phyloP scores from a whole-genome alignment of 2,113 vertebrate genomes.

The Chamaea fasciata region DNA sequence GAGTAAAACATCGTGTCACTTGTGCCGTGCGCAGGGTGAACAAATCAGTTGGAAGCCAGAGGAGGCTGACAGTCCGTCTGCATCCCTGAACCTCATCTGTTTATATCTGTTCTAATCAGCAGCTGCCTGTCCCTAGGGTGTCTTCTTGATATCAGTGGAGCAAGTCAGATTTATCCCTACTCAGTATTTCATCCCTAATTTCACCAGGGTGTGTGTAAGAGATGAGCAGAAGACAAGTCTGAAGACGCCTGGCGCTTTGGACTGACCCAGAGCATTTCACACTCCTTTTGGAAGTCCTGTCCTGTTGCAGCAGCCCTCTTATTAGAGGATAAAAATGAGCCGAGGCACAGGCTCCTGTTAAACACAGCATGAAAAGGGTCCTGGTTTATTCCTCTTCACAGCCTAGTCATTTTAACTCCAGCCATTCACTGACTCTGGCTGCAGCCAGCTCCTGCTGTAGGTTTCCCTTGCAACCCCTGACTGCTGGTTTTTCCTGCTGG shows the following conservation, averaged over 20 bases:
- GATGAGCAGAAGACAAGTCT: neutral
- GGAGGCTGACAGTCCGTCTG: neutral
- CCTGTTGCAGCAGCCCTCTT: too few relatives aligned
- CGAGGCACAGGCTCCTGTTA: too few relatives aligned
- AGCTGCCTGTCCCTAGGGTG: neutral
- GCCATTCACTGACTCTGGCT: too few relatives aligned
- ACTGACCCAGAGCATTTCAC: neutral
- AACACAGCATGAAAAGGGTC: too few relatives aligned
- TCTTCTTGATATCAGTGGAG: neutral
- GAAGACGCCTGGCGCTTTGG: neutral
- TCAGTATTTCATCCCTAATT: neutral
- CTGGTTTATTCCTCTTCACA: too few relatives aligned
- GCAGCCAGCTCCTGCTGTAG: too few relatives aligned
- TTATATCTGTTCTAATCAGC: neutral
- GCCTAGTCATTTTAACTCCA: too few relatives aligned
- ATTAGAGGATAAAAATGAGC: too few relatives aligned
- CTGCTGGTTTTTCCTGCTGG: too few relatives aligned
- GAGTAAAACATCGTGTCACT: accelerated
- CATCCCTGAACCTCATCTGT: neutral
- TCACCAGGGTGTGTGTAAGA: neutral
- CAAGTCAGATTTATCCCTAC: neutral
- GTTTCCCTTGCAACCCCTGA: too few relatives aligned
- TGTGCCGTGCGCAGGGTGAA: neutral
- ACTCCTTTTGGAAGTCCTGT: neutral
- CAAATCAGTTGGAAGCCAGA: neutral